Conservation (phyloP, 2,888 invertebrate species). For the Andrena haemorrhoa region DNA sequence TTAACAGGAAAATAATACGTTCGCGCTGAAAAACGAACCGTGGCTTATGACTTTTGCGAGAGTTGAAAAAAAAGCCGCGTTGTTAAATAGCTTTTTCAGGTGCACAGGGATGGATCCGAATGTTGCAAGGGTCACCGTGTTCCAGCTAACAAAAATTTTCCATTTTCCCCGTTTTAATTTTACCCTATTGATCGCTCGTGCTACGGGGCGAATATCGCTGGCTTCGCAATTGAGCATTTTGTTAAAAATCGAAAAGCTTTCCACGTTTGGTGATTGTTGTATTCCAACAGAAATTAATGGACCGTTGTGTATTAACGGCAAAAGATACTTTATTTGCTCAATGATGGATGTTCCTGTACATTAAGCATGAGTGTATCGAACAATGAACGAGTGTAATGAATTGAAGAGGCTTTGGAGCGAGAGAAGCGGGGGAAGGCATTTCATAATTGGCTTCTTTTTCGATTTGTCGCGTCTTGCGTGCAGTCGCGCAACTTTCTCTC, state of each 20-base stretch:
- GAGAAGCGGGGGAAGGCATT: conserved; percentile 4
- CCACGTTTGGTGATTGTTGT: conserved; percentile 6
- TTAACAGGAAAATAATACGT: neutral
- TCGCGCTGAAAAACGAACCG: neutral
- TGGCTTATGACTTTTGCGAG: neutral
- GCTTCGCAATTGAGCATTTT: neutral
- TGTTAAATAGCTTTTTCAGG: neutral
- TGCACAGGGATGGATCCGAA: neutral
- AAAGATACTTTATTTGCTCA: conserved; percentile 34
- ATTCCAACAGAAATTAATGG: conserved; percentile 26
- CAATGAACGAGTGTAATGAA: neutral
- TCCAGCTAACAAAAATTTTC: neutral
- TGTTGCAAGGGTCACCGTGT: neutral
- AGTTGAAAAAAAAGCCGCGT: neutral
- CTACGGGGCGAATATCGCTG: neutral
- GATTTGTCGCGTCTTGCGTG: conserved; percentile 7
- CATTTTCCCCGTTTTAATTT: conserved; percentile 25
- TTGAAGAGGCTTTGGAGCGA: neutral
- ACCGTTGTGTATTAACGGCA: conserved; percentile 5
- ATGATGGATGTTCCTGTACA: conserved; percentile 34
- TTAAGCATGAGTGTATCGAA: conserved; percentile 2
- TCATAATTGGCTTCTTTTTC: conserved; percentile 18
- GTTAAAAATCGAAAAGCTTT: conserved; percentile 38
- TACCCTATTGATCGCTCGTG: neutral
- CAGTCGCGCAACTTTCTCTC: neutral